phyloP scores from a whole-genome alignment of 2,113 vertebrate genomes.

The Himantopus leucocephalus region DNA sequence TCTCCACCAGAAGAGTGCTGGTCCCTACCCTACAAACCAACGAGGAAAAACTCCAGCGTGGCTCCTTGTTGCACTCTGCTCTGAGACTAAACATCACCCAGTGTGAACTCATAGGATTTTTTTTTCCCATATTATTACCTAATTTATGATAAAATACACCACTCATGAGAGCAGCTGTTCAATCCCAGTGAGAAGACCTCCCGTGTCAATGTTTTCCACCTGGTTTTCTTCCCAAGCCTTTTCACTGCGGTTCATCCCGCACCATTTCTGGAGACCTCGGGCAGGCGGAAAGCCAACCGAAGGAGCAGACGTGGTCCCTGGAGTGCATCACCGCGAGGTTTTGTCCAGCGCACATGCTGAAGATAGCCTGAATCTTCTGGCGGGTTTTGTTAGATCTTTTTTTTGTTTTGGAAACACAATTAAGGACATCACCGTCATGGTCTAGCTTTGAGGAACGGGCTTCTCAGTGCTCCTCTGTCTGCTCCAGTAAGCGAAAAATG shows the following conservation, averaged over 20 bases:
- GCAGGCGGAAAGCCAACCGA: background rate
- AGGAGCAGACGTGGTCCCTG: fast-evolving
- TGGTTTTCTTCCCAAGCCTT: background rate
- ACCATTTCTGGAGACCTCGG: background rate
- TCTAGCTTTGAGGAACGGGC: background rate
- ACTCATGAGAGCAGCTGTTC: background rate
- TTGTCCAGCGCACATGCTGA: background rate
- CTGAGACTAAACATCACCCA: background rate
- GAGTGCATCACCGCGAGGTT: background rate
- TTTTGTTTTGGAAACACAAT: background rate
- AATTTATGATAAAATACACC: background rate
- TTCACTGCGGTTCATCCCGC: background rate
- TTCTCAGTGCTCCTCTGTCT: background rate
- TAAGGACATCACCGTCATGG: background rate
- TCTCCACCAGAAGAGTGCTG: background rate
- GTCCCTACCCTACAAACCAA: background rate
- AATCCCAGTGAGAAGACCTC: background rate
- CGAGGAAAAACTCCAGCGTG: background rate
- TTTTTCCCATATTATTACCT: background rate
- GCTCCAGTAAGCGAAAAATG: background rate
- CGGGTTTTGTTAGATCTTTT: background rate
- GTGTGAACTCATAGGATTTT: background rate
- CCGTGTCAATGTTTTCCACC: background rate
- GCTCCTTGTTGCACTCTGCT: background rate
- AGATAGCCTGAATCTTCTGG: background rate